These are phyloP conservation scores for Cryptus armator DNA, from an alignment of 2,888 invertebrate genomes.

Conservation along the genomic window DNA sequence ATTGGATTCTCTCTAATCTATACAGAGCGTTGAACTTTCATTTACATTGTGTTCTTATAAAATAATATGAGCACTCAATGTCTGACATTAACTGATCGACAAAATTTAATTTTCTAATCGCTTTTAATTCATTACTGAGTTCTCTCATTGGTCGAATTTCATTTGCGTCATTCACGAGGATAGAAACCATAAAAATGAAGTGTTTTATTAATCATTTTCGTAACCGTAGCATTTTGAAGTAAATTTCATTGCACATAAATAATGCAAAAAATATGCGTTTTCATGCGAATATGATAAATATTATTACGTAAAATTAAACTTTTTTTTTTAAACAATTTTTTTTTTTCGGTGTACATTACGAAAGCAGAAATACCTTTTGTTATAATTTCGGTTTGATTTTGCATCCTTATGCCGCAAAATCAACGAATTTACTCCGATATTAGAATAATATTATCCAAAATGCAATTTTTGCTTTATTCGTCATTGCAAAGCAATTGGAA, in stretches of 20 bases:
- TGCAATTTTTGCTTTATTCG: neutral
- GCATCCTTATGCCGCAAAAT: neutral
- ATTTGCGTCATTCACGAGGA: neutral
- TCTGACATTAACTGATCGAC: neutral
- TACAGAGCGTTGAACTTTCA: constrained; percentile 36
- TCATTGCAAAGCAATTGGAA: constrained; percentile 3
- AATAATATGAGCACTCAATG: constrained; percentile 15
- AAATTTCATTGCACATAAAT: no score
- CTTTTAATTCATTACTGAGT: constrained; percentile 2
- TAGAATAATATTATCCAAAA: neutral
- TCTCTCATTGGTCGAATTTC: neutral
- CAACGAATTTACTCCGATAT: neutral
- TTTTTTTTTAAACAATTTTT: no score
- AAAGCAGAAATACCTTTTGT: no score
- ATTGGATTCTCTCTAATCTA: constrained; percentile 48
- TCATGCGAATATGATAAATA: no score
- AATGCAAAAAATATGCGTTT: no score
- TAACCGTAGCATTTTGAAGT: no score
- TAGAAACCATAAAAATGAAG: no score
- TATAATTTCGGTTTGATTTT: no score
- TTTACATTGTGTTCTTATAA: constrained; percentile 21
- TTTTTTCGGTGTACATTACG: no score
- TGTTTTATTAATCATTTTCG: no score
- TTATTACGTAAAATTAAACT: no score
- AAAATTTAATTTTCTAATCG: constrained; percentile 21